phyloP scores from a whole-genome alignment of 2,888 invertebrate species.

The Drosophila greeni region DNA sequence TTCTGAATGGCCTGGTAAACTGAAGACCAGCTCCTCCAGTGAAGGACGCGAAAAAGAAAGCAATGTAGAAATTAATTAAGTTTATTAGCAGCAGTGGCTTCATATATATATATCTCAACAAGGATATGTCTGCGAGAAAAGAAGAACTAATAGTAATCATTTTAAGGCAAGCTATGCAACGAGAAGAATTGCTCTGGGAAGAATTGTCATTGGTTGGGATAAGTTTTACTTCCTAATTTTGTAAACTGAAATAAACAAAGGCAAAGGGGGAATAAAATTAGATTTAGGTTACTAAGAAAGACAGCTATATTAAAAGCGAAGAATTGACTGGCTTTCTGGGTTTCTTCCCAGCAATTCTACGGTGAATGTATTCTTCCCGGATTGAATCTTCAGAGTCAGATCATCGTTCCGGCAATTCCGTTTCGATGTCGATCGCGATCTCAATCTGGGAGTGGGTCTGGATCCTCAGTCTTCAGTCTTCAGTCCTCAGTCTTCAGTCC shows the following conservation, averaged over 20 bases:
- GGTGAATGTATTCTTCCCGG: not conserved
- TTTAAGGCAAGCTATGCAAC: no score
- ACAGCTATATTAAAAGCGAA: not conserved
- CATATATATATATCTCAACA: not conserved
- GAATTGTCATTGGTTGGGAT: not conserved
- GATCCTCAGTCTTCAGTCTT: not conserved
- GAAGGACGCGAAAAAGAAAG: slow-evolving; percentile 30
- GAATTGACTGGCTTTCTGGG: not conserved
- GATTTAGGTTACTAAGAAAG: no score
- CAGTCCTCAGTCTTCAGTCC: not conserved
- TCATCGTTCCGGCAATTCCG: slow-evolving; percentile 20
- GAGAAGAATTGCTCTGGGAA: not conserved
- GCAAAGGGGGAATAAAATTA: not conserved
- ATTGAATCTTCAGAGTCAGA: slow-evolving; percentile 7
- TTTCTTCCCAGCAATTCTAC: slow-evolving; percentile 14
- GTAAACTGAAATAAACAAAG: not conserved
- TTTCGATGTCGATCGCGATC: slow-evolving; percentile 25
- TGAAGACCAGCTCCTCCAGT: slow-evolving; percentile 9
- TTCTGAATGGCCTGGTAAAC: slow-evolving; percentile 20
- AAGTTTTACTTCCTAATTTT: not conserved
- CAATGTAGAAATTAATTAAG: slow-evolving; percentile 26
- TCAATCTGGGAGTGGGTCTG: slow-evolving; percentile 24
- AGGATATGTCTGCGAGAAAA: slow-evolving; percentile 5
- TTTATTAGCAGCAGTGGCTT: slow-evolving; percentile 16
- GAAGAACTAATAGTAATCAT: no score